Conservation (phyloP, 2,888 invertebrate species). For the Ditula angustiorana region DNA sequence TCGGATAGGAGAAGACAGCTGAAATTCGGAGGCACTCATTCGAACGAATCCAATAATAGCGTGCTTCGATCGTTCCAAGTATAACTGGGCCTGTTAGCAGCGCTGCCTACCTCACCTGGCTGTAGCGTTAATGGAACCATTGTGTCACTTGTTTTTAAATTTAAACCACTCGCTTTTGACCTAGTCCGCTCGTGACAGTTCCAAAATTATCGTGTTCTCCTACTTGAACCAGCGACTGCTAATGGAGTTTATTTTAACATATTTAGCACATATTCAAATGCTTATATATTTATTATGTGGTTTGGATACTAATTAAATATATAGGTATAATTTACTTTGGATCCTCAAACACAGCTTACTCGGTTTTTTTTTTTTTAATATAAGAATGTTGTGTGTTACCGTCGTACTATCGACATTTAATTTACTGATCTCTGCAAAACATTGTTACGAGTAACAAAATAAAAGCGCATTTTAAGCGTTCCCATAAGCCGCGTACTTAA, state of each 20-base stretch:
- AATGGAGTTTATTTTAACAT: conserved; percentile 24
- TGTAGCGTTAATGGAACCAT: conserved; percentile 78
- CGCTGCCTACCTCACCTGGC: conserved; percentile 63
- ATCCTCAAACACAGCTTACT: no score
- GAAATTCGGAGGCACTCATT: conserved; percentile 65
- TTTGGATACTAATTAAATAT: no score
- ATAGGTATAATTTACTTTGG: no score
- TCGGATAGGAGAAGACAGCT: conserved; percentile 57
- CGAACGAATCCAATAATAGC: conserved; percentile 79
- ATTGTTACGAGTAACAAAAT: conserved; percentile 1
- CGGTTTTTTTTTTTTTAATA: no score
- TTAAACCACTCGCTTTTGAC: conserved; percentile 69
- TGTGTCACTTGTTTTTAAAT: conserved; percentile 77
- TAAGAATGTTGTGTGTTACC: no score
- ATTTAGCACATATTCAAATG: no score
- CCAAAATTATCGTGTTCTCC: conserved; percentile 60
- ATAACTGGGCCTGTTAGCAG: conserved; percentile 73
- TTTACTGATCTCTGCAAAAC: neutral
- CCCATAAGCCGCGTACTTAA: conserved; percentile 34
- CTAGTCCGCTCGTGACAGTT: conserved; percentile 67
- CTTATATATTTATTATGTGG: no score
- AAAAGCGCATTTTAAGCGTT: conserved; percentile 26
- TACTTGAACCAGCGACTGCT: conserved; percentile 46
- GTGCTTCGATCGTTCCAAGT: conserved; percentile 77
- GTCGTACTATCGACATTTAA: conserved; percentile 10